Percentiles rank a stretch among this genome's conserved stretches.
Evolutionary conservation across 2,888 invertebrate species (phyloP).

Genomic region (Acronicta leporina): DNA sequence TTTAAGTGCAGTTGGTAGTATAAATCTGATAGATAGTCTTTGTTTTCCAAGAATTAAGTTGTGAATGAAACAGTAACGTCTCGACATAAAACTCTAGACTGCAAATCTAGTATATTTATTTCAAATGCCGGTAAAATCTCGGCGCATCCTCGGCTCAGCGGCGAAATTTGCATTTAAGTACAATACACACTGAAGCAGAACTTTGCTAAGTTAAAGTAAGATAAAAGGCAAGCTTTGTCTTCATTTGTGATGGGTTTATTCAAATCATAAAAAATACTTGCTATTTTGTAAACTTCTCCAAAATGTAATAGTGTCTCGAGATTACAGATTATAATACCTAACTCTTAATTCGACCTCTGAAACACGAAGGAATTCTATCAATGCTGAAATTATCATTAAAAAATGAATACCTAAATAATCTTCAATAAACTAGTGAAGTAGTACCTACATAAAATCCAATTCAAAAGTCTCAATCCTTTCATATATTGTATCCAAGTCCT

Average conservation of each 20-base stretch:
- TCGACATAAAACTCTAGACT: constrained; percentile 70
- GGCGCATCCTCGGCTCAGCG: constrained; percentile 74
- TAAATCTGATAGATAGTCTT: constrained; percentile 52
- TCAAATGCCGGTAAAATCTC: constrained; percentile 79
- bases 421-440: background rate
- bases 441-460: constrained; percentile 21
- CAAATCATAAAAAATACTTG: constrained; percentile 21
- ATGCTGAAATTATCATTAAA: too few species aligned
- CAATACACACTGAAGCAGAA: constrained; percentile 63
- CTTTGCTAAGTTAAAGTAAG: constrained; percentile 45
- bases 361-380: too few species aligned
- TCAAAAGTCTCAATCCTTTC: constrained; percentile 46
- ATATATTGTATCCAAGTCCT: constrained; percentile 64
- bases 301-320: background rate
- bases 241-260: constrained; percentile 44
- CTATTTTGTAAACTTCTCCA: too few species aligned
- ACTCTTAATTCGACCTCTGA: background rate
- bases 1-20: constrained; percentile 32
- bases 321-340: background rate
- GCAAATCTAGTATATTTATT: constrained; percentile 84
- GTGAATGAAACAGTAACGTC: constrained; percentile 72
- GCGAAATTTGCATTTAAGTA: constrained; percentile 76
- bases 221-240: constrained; percentile 45
- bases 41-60: constrained; percentile 60
- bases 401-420: background rate